Percentiles rank a stretch among this genome's conserved stretches.
Evolutionary conservation across 2,113 vertebrate species (phyloP).

Genomic region (Bos indicus): DNA sequence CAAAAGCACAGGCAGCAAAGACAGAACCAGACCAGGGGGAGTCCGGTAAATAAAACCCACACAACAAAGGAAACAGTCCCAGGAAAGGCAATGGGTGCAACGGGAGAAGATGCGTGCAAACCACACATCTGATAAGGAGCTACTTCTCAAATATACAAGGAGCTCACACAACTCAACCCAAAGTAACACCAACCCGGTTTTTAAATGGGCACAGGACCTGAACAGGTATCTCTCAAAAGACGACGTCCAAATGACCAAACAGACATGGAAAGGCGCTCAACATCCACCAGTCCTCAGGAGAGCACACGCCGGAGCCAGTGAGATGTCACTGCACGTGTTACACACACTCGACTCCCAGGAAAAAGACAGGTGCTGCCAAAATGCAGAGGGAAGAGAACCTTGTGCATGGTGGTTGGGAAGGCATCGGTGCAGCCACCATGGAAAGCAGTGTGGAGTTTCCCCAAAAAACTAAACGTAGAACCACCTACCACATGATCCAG

Average conservation of each 20-base stretch:
- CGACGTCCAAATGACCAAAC: background rate
- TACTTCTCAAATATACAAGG: fast-evolving
- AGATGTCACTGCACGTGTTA: too few species aligned
- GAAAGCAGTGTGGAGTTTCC: too few species aligned
- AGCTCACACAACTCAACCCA: background rate
- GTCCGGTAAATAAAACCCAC: background rate
- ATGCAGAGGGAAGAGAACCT: too few species aligned
- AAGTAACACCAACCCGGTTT: background rate
- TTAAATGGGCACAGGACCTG: background rate
- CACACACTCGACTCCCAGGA: too few species aligned
- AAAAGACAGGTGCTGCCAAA: fast-evolving
- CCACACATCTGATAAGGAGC: background rate
- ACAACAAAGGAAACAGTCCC: background rate
- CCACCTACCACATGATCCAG: too few species aligned
- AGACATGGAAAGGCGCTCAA: background rate
- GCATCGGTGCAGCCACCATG: fast-evolving
- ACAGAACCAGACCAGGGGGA: fast-evolving
- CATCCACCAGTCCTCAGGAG: too few species aligned
- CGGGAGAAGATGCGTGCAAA: fast-evolving
- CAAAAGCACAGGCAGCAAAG: background rate
- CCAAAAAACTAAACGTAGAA: too few species aligned
- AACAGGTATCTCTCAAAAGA: background rate
- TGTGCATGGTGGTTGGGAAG: too few species aligned
- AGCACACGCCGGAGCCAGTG: too few species aligned
- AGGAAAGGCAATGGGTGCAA: fast-evolving